phyloP scores from a whole-genome alignment of 2,888 invertebrate species.

The Pemphredon lugubris region DNA sequence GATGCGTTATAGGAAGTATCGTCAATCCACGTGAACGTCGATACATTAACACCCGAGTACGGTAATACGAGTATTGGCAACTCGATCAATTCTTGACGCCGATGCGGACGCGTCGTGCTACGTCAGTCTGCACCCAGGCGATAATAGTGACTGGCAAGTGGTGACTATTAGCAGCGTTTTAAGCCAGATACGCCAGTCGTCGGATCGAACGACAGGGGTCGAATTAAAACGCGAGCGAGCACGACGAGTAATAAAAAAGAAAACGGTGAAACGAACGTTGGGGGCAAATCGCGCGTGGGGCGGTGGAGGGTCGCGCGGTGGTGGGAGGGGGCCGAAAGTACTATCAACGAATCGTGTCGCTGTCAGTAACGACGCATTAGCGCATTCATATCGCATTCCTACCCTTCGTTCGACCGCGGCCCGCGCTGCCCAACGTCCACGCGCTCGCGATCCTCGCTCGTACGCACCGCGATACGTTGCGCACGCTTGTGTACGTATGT shows the following conservation, averaged over 20 bases:
- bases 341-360: conserved; percentile 72
- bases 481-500: conserved; percentile 4
- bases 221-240: conserved; percentile 45
- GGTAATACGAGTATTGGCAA: not conserved
- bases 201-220: conserved; percentile 25
- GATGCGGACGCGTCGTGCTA: conserved; percentile 42
- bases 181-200: conserved; percentile 43
- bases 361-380: conserved; percentile 74
- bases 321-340: conserved; percentile 51
- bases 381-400: conserved; percentile 75
- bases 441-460: conserved; percentile 35
- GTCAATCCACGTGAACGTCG: not conserved
- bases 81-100: conserved; percentile 58
- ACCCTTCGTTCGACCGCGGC: conserved; percentile 61
- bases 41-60: not conserved
- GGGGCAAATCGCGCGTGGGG: conserved; percentile 23
- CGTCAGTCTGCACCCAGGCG: conserved; percentile 53
- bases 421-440: conserved; percentile 50
- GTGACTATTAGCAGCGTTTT: conserved; percentile 59
- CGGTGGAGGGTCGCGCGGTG: conserved; percentile 14
- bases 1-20: too few relatives aligned
- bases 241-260: conserved; percentile 25
- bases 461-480: conserved; percentile 26
- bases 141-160: conserved; percentile 62
- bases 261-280: conserved; percentile 27